Evolutionary conservation across 2,888 invertebrate genomes (phyloP).

Genomic region (Platypus cylindrus): DNA sequence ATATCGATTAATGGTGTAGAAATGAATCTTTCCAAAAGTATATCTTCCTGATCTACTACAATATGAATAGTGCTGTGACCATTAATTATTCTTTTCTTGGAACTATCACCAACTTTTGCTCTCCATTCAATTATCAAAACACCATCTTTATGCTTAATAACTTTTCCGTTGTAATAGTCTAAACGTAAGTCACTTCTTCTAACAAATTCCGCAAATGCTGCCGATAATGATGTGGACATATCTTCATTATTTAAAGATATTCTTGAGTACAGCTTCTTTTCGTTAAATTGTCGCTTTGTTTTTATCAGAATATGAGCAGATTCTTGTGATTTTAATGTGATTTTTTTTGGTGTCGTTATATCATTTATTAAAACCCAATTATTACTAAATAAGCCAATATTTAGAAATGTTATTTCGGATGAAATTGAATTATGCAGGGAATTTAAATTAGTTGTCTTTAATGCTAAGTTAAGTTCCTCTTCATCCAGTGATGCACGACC

Average conservation of each 20-base stretch:
- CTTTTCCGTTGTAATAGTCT: slow-evolving; percentile 22
- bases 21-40: slow-evolving; percentile 25
- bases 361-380: slow-evolving; percentile 42
- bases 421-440: slow-evolving; percentile 47
- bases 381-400: slow-evolving; percentile 47
- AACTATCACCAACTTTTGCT: slow-evolving; percentile 37
- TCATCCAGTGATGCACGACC: slow-evolving; percentile 33
- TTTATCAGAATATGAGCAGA: slow-evolving; percentile 41
- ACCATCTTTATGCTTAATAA: slow-evolving; percentile 25
- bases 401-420: slow-evolving; percentile 43
- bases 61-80: slow-evolving; percentile 61
- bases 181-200: slow-evolving; percentile 27
- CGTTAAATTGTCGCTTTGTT: slow-evolving; percentile 29
- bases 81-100: slow-evolving; percentile 41
- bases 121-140: slow-evolving; percentile 32
- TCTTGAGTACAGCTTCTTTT: slow-evolving; percentile 28
- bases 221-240: slow-evolving; percentile 22
- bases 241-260: slow-evolving; percentile 27
- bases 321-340: slow-evolving; percentile 39
- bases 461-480: slow-evolving; percentile 51
- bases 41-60: slow-evolving; percentile 40
- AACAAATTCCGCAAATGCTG: slow-evolving; percentile 38
- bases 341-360: slow-evolving; percentile 27
- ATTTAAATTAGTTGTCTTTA: slow-evolving; percentile 58
- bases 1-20: slow-evolving; percentile 19